phyloP scores from a whole-genome alignment of 2,797 vertebrate species.

The Squalus acanthias region DNA sequence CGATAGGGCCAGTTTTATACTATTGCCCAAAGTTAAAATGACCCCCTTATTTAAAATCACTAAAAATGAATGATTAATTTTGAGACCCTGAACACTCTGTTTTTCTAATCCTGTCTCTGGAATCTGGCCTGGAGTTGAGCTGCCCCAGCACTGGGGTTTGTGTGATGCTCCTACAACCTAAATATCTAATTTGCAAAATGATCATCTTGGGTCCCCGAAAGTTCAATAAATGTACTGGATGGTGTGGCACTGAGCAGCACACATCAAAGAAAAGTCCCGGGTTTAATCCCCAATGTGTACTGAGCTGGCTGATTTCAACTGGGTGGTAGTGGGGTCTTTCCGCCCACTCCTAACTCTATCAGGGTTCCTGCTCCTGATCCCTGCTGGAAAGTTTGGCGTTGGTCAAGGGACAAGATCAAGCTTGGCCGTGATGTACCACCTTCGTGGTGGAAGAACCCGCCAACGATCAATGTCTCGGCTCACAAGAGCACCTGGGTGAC shows the following conservation, averaged over 20 bases:
- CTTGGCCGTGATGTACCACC: neutral
- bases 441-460: neutral
- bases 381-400: neutral
- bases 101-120: neutral
- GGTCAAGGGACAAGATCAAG: neutral
- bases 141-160: neutral
- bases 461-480: neutral
- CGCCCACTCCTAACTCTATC: neutral
- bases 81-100: neutral
- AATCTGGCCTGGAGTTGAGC: neutral
- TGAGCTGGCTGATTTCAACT: neutral
- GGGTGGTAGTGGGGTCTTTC: neutral
- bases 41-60: neutral
- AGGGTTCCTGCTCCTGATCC: neutral
- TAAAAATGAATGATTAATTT: neutral
- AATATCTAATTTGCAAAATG: neutral
- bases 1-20: neutral
- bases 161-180: neutral
- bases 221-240: neutral
- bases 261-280: neutral
- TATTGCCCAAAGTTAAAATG: neutral
- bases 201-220: neutral
- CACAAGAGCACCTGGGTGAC: neutral
- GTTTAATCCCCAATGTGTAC: neutral
- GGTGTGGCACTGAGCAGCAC: neutral